Evolutionary conservation across 2,888 invertebrate species (phyloP), one percentile per base, ranked within the genome.

Genomic region (Rhagophthalmus giganteus): DNA sequence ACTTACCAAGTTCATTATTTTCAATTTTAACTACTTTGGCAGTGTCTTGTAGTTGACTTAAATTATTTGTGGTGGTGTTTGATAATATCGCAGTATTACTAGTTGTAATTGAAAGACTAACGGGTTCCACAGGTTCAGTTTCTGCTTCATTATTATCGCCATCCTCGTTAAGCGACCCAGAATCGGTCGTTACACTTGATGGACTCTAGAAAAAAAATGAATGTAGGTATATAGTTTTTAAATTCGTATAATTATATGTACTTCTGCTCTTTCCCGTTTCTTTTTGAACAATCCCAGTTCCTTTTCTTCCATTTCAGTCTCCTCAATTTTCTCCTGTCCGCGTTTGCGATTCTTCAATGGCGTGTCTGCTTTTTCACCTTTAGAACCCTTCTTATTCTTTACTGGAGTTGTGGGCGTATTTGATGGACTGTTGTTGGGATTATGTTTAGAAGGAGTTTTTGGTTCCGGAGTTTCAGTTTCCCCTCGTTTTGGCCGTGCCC

Each of bases 171-270:
- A 88, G 84, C 28, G 91, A 87, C 65, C 89, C 90, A 65, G 90
- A 90, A 68, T 90, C 91, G 56, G 90, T 89, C 32, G 90, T 90
- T 53, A 90, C 81, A 69, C 90, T 91, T 28, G 88, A 85, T 8
- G 92, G 92, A 76, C 91, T 92, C 67, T 87, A 83, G 70, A 73
- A 63, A 80, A 81, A 16, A 20, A 24, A 27, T 40, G 13, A 25
- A 41, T 14, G 9, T 1, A 10, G 5, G 9, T 39, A 32, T 16
- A 10, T 11, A 20, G 5, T 6, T 6, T 9, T 4, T n/a, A 34
- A 32, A 13, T 11, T n/a, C 16, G 5, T 6, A 31, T 34, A 34
- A 16, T 30, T 10, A 11, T 10, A 28, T 34, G 48, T 49, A 64
- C 65, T 58, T 76, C 75, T 2, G 74, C 70, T 31, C 74, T 55